Evolutionary conservation across 2,113 vertebrate species (phyloP).

Genomic region (Corythornis cristatus): DNA sequence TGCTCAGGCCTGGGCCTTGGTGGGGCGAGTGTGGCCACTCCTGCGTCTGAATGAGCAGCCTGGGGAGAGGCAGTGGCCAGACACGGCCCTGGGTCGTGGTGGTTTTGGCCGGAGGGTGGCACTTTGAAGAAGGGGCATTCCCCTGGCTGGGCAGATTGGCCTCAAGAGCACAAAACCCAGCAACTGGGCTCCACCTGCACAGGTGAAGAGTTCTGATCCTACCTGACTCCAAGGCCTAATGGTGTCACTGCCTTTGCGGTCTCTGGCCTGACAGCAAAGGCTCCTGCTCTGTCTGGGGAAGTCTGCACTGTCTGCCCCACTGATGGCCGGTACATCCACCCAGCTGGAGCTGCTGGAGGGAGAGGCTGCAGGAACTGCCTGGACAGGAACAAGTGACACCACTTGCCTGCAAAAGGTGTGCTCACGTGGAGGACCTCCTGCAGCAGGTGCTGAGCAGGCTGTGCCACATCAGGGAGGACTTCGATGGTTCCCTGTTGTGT

Average conservation of each 20-base stretch:
- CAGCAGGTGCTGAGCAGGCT: not conserved
- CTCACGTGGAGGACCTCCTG: not conserved
- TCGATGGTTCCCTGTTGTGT: not conserved
- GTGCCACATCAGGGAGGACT: not conserved
- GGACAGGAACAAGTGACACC: too few species aligned
- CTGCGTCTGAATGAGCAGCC: not conserved
- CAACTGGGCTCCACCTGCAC: not conserved
- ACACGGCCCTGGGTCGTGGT: not conserved
- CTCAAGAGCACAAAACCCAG: not conserved
- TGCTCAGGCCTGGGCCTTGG: not conserved
- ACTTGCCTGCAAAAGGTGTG: not conserved
- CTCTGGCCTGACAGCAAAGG: not conserved
- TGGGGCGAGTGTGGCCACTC: not conserved
- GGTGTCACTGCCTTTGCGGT: too few species aligned
- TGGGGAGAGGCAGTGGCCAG: not conserved
- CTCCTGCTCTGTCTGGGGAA: not conserved
- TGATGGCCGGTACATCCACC: not conserved
- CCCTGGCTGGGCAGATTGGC: too few species aligned
- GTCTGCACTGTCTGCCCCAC: not conserved
- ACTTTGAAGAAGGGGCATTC: not conserved
- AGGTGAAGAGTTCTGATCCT: not conserved
- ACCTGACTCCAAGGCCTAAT: not conserved
- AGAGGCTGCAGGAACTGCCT: too few species aligned
- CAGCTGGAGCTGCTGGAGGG: too few species aligned
- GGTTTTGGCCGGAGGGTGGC: not conserved